Evolutionary conservation across 2,797 vertebrate genomes (phyloP).

Genomic region (Schizopygopsis pylzovi): DNA sequence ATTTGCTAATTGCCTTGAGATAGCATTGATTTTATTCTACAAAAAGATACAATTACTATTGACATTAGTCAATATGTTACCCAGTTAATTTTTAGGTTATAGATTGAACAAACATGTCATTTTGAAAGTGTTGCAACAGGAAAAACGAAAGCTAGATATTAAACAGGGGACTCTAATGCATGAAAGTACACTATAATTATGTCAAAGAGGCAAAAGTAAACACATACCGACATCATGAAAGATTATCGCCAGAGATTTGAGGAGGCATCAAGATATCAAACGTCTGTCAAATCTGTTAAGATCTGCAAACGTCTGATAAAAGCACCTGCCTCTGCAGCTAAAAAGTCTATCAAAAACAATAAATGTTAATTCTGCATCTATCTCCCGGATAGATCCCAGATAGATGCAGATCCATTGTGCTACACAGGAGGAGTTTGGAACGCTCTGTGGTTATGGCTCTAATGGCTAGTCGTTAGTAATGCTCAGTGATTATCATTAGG

Average conservation of each 20-base stretch:
- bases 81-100: neutral
- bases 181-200: constrained; percentile 43
- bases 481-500: constrained; percentile 42
- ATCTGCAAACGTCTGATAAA: neutral
- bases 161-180: constrained; percentile 36
- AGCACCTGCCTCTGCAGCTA: neutral
- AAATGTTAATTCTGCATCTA: constrained; percentile 12
- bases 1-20: too few relatives aligned
- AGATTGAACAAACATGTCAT: constrained; percentile 12
- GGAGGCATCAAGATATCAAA: constrained; percentile 22
- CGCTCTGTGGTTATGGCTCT: constrained; percentile 29
- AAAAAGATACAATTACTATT: neutral
- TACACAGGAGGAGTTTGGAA: constrained; percentile 38
- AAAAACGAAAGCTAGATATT: neutral
- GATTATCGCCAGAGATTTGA: neutral
- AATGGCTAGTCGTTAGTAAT: constrained; percentile 23
- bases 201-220: neutral
- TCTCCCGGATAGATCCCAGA: neutral
- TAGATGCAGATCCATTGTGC: constrained; percentile 37
- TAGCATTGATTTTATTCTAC: neutral
- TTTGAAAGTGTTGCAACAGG: neutral
- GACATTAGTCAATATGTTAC: neutral
- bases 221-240: constrained; percentile 1
- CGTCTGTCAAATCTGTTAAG: constrained; percentile 2
- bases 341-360: constrained; percentile 26